Evolutionary conservation across 2,113 vertebrate genomes (phyloP).

Genomic region (Corythoichthys intestinalis): DNA sequence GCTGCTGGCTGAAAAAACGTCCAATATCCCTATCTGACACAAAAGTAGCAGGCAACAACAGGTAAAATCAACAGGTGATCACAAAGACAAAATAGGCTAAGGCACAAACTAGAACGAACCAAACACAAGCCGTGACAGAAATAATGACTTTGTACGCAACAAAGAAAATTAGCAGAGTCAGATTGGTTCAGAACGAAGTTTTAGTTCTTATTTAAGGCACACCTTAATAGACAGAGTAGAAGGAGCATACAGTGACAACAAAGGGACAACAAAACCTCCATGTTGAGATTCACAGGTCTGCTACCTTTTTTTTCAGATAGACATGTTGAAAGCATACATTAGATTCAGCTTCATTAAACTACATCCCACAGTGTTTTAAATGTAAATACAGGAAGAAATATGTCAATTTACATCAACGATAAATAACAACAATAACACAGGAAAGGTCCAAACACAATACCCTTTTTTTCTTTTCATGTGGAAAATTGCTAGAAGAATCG

Average conservation of each 20-base stretch:
- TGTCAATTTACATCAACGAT: slow-evolving; percentile 37
- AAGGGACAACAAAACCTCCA: slow-evolving; percentile 38
- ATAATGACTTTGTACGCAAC: slow-evolving; percentile 12
- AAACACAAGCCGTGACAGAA: not conserved
- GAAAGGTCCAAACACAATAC: slow-evolving; percentile 50
- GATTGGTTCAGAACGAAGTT: slow-evolving; percentile 51
- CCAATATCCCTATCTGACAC: too few relatives aligned
- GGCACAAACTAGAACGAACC: too few relatives aligned
- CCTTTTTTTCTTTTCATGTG: not conserved
- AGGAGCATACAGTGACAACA: slow-evolving; percentile 57
- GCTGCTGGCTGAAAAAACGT: too few relatives aligned
- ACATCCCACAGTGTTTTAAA: slow-evolving; percentile 21
- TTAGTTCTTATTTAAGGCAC: slow-evolving; percentile 67
- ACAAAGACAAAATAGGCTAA: too few relatives aligned
- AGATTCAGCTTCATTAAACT: not conserved
- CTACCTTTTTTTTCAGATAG: not conserved
- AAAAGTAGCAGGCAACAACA: too few relatives aligned
- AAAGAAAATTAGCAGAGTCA: slow-evolving; percentile 16
- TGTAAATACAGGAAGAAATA: slow-evolving; percentile 26
- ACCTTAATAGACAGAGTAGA: slow-evolving; percentile 59
- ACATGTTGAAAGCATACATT: not conserved
- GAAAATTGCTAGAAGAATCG: slow-evolving; percentile 45
- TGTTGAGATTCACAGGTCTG: slow-evolving; percentile 27
- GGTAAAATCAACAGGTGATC: too few relatives aligned
- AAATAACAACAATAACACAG: slow-evolving; percentile 40